These are phyloP conservation scores for Prosapia bicincta DNA, from an alignment of 2,888 invertebrate genomes.

Conservation along the genomic window DNA sequence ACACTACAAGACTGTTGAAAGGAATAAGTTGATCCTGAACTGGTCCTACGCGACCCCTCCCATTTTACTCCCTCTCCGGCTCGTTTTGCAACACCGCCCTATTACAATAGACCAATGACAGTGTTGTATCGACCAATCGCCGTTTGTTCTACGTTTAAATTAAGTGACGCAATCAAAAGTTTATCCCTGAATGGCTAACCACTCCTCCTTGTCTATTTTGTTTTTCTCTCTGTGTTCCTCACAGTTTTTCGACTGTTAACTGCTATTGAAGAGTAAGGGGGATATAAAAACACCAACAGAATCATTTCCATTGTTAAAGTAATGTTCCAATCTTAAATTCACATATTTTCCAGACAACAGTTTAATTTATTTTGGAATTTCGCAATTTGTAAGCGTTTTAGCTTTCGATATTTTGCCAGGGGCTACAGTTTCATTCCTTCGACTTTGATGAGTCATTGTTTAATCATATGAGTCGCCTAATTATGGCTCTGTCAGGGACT, in stretches of 20 bases:
- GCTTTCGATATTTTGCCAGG: no score
- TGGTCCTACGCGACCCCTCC: not conserved
- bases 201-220: not conserved
- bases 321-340: not conserved
- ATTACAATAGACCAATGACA: not conserved
- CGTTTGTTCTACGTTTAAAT: not conserved
- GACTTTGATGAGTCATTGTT: no score
- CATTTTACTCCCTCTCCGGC: not conserved
- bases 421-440: no score
- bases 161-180: not conserved
- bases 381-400: no score
- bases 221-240: not conserved
- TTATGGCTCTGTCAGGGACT: no score
- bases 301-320: not conserved
- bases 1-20: not conserved
- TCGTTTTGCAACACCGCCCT: not conserved
- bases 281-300: not conserved
- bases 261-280: not conserved
- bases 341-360: not conserved
- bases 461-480: no score
- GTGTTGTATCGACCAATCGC: not conserved
- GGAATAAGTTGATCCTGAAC: not conserved
- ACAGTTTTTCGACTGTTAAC: not conserved
- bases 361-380: not conserved
- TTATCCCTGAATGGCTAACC: not conserved